Percentiles rank a stretch among this genome's conserved stretches.
Conservation (phyloP, 2,888 invertebrate species). For the Villa cingulata region DNA sequence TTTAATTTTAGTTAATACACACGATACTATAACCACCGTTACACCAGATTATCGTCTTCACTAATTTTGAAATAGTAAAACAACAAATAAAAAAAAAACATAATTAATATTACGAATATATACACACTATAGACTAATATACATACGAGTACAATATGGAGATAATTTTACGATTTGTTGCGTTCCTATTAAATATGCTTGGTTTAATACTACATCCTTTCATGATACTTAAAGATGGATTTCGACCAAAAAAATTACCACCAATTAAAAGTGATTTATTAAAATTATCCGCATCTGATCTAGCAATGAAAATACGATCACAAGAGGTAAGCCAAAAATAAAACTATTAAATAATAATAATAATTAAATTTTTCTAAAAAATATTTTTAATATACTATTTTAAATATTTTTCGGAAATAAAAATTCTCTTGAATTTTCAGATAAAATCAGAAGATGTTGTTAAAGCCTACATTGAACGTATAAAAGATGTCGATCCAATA, state of each 20-base stretch:
- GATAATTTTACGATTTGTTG: slow-evolving; percentile 13
- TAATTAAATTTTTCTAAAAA: neutral
- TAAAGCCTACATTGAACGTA: slow-evolving; percentile 46
- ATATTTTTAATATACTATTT: neutral
- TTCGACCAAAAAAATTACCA: slow-evolving; percentile 11
- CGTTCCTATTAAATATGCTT: slow-evolving; percentile 13
- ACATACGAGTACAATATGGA: slow-evolving; percentile 16
- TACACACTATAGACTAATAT: no score
- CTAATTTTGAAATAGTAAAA: neutral
- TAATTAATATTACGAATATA: no score
- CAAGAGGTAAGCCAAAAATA: slow-evolving; percentile 21
- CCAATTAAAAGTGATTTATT: slow-evolving; percentile 15
- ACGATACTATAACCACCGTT: no score
- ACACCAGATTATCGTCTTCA: no score
- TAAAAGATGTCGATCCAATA: slow-evolving; percentile 48
- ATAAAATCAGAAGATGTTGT: slow-evolving; percentile 46
- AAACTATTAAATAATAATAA: neutral
- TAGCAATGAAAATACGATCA: slow-evolving; percentile 43
- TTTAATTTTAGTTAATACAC: no score
- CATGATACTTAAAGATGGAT: slow-evolving; percentile 8
- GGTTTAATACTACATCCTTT: slow-evolving; percentile 15
- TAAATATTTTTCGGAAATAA: neutral
- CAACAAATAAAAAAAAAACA: neutral
- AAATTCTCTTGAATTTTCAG: slow-evolving; percentile 36
- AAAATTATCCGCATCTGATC: slow-evolving; percentile 35